These are phyloP conservation scores for Platichthys stellatus DNA, from an alignment of 2,113 vertebrate species.

Conservation along the genomic window DNA sequence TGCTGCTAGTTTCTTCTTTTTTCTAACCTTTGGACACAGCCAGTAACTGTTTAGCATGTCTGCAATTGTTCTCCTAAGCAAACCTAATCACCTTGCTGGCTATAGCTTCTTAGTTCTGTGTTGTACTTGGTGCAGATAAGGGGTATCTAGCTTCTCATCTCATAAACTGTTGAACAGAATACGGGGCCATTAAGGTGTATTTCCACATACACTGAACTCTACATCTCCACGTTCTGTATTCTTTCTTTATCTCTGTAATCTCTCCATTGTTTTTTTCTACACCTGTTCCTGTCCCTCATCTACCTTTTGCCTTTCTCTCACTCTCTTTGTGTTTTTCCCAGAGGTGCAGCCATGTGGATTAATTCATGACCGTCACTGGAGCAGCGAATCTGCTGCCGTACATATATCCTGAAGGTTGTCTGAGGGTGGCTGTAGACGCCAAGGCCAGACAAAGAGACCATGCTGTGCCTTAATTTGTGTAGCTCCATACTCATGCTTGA, in stretches of 20 bases:
- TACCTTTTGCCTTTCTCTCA: background rate
- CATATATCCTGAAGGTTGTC: conserved; percentile 46
- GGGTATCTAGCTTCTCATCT: background rate
- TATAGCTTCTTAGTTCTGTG: background rate
- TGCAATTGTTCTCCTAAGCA: background rate
- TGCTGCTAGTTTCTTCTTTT: background rate
- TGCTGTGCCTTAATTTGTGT: background rate
- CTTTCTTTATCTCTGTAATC: conserved; percentile 3
- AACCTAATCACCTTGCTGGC: background rate
- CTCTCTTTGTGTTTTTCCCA: conserved; percentile 11
- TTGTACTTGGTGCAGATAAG: background rate
- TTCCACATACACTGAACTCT: background rate
- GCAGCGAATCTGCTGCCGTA: conserved; percentile 25
- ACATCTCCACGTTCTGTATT: background rate
- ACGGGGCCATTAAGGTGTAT: background rate
- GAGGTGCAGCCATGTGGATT: conserved; percentile 18
- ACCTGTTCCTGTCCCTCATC: background rate
- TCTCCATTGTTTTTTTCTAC: conserved; percentile 3
- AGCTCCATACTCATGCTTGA: background rate
- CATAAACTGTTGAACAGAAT: background rate
- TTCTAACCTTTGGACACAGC: background rate
- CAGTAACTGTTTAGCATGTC: background rate
- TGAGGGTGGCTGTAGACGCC: conserved; percentile 25
- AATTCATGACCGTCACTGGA: conserved; percentile 13
- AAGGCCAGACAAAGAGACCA: conserved; percentile 11